Conservation (phyloP, 1,140 invertebrate species). For the Platyscapa corneri region DNA sequence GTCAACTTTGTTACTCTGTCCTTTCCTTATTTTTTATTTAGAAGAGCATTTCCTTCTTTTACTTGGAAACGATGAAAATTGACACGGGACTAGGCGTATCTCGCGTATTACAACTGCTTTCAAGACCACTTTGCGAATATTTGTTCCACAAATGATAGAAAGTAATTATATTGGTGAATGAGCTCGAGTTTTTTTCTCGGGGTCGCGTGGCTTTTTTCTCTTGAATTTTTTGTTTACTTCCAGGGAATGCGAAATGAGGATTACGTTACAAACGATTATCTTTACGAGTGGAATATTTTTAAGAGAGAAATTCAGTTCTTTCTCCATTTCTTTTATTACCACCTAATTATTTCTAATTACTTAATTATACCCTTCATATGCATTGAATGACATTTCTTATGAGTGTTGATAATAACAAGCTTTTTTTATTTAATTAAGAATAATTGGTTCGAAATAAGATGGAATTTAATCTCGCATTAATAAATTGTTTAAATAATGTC, state of each 20-base stretch:
- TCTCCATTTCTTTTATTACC: not conserved
- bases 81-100: constrained; percentile 1
- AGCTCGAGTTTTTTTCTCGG: not conserved
- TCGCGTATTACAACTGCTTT: not conserved
- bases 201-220: not conserved
- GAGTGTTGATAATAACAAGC: not conserved
- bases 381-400: not conserved
- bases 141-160: not conserved
- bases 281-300: constrained; percentile 18
- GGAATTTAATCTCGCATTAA: constrained; percentile 24
- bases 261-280: constrained; percentile 32
- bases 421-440: not conserved
- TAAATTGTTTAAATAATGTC: no score
- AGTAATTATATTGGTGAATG: constrained; percentile 20
- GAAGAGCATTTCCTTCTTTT: not conserved
- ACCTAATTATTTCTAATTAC: constrained; percentile 30
- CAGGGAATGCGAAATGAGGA: not conserved
- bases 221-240: not conserved
- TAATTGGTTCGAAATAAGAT: not conserved
- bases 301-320: not conserved
- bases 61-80: constrained; percentile 40
- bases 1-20: not conserved
- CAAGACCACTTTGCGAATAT: not conserved
- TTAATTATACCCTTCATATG: constrained; percentile 13
- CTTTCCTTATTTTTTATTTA: not conserved